Base-by-base conservation (phyloP, 2,888 invertebrate species). In the Ophioninae sp. region DNA sequence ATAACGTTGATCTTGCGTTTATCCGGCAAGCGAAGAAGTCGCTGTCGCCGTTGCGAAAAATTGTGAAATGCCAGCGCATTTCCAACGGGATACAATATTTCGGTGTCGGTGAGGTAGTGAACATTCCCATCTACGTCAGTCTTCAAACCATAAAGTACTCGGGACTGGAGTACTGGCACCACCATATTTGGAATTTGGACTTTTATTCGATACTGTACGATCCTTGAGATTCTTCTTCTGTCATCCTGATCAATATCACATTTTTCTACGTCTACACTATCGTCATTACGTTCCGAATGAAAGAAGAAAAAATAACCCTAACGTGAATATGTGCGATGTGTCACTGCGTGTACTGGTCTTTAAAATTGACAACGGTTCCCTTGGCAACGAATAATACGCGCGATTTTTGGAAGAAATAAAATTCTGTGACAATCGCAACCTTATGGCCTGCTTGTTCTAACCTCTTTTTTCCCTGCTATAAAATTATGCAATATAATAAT, bases 1-100 rank as follows among this genome's bases (percentile, higher is more conserved):
- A 96, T 93, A 17, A 95, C 94, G 86, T 95, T 96, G 76, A 96
- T 94, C 87, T 94, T 94, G 75, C 95, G 95, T 89, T 95, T 96
- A 72, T 96, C 96, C 58, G 95, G 94, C 37, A 96, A 93, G 87
- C 95, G 94, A 72, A 97, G 95, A 88, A 96, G 96, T 88, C 95
- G 95, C 90, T 97, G 97, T 86, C 95, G 95, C 89, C 95, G 95
- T 87, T 95, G 95, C 8, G 95, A 93, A 91, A 95, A 95, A 91
- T 97, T 96, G 88, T 97, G 97, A 82, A 97, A 94, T 0, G 96
- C 95, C 71, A 97, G 93, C 0, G 96, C 96, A 73, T 96, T 95
- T 74, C 97, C 97, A 44, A 96, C 96, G 0, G 97, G 96, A 92
- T 97, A 97, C 71, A 97, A 93, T 59, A 97, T 94, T 90, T 97